These are phyloP conservation scores for Mesocricetus auratus DNA, from an alignment of 2,113 vertebrate genomes.

Conservation along the genomic window DNA sequence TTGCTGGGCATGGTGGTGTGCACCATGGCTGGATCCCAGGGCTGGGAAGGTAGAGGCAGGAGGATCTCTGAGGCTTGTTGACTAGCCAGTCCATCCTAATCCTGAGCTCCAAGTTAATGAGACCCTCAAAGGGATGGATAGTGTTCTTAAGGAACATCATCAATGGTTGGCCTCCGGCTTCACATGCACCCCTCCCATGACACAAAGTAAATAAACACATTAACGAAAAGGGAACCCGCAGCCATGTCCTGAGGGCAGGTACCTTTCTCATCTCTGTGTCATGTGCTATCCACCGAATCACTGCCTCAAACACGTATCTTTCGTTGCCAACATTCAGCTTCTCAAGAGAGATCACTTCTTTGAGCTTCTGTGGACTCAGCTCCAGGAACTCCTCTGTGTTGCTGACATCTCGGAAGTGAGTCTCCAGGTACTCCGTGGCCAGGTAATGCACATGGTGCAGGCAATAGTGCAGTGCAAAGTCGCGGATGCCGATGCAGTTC, in stretches of 20 bases:
- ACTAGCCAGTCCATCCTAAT: background rate
- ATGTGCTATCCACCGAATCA: constrained; percentile 95
- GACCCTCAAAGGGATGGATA: background rate
- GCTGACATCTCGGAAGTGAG: constrained; percentile 96
- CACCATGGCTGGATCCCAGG: background rate
- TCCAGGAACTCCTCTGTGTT: constrained; percentile 96
- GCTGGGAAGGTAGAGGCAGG: background rate
- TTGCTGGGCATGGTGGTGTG: background rate
- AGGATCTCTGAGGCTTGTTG: background rate
- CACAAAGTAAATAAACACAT: background rate
- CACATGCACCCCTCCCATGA: background rate
- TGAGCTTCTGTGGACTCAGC: constrained; percentile 92
- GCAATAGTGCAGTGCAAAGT: constrained; percentile 98
- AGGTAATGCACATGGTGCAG: constrained; percentile 95
- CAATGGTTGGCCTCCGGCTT: background rate
- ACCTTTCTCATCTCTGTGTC: constrained; percentile 95
- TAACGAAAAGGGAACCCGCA: background rate
- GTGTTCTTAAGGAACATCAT: background rate
- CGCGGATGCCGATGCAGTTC: constrained; percentile 98
- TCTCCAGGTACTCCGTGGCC: constrained; percentile 98
- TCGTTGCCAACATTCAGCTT: constrained; percentile 99
- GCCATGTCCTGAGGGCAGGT: background rate
- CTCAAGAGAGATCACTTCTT: constrained; percentile 96
- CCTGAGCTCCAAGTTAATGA: background rate
- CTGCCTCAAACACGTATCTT: constrained; percentile 96